phyloP scores from a whole-genome alignment of 2,113 vertebrate genomes.

The Rattus norvegicus region DNA sequence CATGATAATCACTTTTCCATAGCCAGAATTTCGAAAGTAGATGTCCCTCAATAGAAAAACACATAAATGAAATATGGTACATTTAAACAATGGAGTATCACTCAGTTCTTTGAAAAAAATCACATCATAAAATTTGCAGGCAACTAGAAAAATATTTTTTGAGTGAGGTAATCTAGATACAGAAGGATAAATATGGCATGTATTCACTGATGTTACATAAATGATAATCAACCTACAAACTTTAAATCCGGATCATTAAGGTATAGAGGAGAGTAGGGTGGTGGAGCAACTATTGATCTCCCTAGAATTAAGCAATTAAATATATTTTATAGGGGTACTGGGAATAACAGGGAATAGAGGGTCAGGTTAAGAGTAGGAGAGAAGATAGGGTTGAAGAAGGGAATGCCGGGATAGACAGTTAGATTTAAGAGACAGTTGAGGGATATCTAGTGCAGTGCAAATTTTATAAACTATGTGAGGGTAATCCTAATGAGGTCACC shows the following conservation, averaged over 20 bases:
- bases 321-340: neutral
- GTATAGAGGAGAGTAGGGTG: neutral
- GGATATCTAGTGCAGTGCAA: neutral
- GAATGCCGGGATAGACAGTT: neutral
- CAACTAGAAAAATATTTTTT: neutral
- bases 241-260: neutral
- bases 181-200: neutral
- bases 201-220: neutral
- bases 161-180: neutral
- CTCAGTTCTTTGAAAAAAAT: neutral
- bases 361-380: neutral
- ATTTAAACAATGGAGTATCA: neutral
- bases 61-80: neutral
- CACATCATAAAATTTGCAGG: neutral
- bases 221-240: neutral
- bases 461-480: neutral
- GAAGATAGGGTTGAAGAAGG: neutral
- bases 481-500: too few species aligned
- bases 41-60: neutral
- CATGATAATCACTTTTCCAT: neutral
- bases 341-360: neutral
- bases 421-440: neutral
- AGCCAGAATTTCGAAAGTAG: neutral
- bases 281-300: neutral
- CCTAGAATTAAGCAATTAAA: neutral